Evolutionary conservation across 2,888 invertebrate genomes (phyloP).

Genomic region (Tetrapedia diversipes): DNA sequence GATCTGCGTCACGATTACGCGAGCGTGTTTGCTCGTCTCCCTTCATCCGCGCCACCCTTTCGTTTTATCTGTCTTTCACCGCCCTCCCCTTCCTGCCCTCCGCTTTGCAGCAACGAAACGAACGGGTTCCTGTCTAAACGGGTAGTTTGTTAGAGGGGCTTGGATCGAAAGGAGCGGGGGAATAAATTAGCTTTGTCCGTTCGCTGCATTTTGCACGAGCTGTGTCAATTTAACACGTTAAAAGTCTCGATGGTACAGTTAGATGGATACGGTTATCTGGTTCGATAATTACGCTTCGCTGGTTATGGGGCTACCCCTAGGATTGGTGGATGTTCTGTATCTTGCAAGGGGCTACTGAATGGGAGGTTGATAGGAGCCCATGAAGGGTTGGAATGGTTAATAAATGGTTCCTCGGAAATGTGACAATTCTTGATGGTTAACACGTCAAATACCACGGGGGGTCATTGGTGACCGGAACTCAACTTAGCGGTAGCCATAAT

Average conservation of each 20-base stretch:
- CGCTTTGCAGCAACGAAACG: slow-evolving; percentile 15
- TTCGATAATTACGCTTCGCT: slow-evolving; percentile 22
- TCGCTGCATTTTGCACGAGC: slow-evolving; percentile 58
- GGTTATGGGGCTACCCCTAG: not conserved
- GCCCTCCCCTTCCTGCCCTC: not conserved
- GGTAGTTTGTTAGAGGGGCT: slow-evolving; percentile 7
- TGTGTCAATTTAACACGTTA: too few relatives aligned
- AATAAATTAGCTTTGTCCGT: slow-evolving; percentile 60
- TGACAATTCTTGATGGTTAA: too few relatives aligned
- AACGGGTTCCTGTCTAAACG: not conserved
- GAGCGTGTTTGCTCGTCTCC: too few relatives aligned
- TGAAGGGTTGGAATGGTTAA: not conserved
- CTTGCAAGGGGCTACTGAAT: not conserved
- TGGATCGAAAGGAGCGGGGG: slow-evolving; percentile 27
- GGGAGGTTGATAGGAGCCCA: not conserved
- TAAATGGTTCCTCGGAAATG: too few relatives aligned
- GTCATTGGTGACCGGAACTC: too few relatives aligned
- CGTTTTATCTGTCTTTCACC: not conserved
- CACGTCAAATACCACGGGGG: too few relatives aligned
- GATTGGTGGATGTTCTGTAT: not conserved
- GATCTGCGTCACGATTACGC: too few relatives aligned
- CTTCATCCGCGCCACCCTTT: not conserved
- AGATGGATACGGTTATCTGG: too few relatives aligned
- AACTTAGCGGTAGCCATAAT: too few relatives aligned
- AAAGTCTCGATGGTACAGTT: too few relatives aligned